A percentile compares a stretch with the other conserved stretches of the same genome.
phyloP scores from a whole-genome alignment of 2,797 vertebrate species.

The Sardinella longiceps region DNA sequence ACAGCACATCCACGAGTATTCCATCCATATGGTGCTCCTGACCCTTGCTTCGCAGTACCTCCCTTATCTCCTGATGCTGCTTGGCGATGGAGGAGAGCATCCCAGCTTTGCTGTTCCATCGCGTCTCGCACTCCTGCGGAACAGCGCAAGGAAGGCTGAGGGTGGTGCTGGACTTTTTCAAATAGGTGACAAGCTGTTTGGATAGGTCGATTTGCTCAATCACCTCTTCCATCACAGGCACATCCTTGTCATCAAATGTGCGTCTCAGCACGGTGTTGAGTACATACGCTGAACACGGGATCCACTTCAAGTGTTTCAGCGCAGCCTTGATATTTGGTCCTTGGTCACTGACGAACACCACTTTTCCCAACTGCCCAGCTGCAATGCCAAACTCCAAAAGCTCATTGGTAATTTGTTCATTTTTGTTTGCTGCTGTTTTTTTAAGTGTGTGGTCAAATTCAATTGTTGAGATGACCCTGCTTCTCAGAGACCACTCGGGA shows the following conservation, averaged over 20 bases:
- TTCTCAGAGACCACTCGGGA: constrained; percentile 28
- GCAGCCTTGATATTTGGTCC: constrained; percentile 14
- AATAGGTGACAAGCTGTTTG: constrained; percentile 26
- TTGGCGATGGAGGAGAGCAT: constrained; percentile 28
- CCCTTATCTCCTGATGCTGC: constrained; percentile 29
- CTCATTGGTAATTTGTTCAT: not conserved
- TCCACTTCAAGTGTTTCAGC: not conserved
- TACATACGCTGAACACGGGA: not conserved
- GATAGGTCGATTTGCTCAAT: constrained; percentile 19
- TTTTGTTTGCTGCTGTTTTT: not conserved
- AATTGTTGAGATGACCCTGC: constrained; percentile 32
- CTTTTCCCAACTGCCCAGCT: not conserved
- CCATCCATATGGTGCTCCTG: constrained; percentile 1
- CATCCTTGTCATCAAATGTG: constrained; percentile 6
- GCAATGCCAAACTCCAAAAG: constrained; percentile 25
- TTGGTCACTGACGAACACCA: not conserved
- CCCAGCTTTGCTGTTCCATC: constrained; percentile 38
- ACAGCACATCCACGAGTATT: constrained; percentile 1
- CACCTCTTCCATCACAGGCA: constrained; percentile 28
- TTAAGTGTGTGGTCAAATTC: constrained; percentile 24
- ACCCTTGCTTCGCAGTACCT: constrained; percentile 18
- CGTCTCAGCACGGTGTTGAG: no score
- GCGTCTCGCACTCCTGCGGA: not conserved
- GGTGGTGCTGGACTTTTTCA: constrained; percentile 33
- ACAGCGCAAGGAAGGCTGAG: constrained; percentile 21